Conservation (phyloP, 2,113 vertebrate species). For the Lonchura striata region DNA sequence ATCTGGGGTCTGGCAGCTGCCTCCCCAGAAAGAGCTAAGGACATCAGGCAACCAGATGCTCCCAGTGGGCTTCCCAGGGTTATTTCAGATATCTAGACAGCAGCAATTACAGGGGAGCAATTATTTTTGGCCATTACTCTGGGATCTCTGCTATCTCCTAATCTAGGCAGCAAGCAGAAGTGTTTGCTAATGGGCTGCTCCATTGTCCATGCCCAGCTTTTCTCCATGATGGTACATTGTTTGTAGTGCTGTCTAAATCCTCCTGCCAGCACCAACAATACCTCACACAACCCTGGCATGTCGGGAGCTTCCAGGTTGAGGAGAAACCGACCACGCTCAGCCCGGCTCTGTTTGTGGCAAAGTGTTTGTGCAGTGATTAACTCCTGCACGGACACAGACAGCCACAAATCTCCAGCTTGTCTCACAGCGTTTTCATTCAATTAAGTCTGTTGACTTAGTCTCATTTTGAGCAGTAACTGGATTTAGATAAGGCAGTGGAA, state of each 20-base stretch:
- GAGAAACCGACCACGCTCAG: background rate
- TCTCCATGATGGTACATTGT: background rate
- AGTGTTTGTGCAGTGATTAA: constrained; percentile 49
- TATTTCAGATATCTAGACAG: background rate
- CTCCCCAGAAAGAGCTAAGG: background rate
- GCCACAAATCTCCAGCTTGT: constrained; percentile 49
- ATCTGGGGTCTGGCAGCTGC: background rate
- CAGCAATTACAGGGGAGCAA: background rate
- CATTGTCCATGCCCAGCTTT: constrained; percentile 20
- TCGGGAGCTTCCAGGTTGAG: background rate
- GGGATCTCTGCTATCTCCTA: constrained; percentile 1
- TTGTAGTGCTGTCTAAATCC: background rate
- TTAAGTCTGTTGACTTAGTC: constrained; percentile 69
- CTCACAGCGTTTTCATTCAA: constrained; percentile 54
- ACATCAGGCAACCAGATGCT: background rate
- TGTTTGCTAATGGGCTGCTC: constrained; percentile 24
- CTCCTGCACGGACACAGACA: background rate
- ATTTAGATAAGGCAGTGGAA: constrained; percentile 69
- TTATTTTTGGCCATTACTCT: background rate
- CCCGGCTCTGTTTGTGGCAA: background rate
- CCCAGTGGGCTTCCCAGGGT: background rate
- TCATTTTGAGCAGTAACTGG: constrained; percentile 62
- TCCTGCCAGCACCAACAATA: constrained; percentile 22
- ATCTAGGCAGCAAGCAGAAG: constrained; percentile 25
- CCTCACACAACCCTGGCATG: fast-evolving